A percentile compares a stretch with the other conserved stretches of the same genome.
phyloP scores from a whole-genome alignment of 2,888 invertebrate genomes.

The Drosophila stalkeri region DNA sequence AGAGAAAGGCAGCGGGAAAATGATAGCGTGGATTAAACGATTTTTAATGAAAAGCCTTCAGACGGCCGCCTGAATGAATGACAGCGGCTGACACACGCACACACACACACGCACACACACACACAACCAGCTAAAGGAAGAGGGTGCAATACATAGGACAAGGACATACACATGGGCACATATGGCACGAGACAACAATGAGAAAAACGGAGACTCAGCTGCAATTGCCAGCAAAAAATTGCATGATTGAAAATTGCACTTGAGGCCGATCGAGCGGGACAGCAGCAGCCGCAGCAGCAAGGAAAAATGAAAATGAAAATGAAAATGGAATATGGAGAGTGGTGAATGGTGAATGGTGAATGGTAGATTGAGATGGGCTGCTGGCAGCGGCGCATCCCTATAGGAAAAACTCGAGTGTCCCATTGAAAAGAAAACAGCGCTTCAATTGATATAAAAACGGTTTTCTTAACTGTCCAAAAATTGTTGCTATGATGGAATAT shows the following conservation, averaged over 20 bases:
- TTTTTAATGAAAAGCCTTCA: constrained; percentile 82
- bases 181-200: constrained; percentile 41
- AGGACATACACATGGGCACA: constrained; percentile 14
- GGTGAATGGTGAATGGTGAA: background rate
- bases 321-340: constrained; percentile 8
- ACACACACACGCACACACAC: constrained; percentile 36
- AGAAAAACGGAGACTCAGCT: constrained; percentile 61
- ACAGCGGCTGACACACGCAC: constrained; percentile 59
- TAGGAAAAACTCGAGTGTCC: constrained; percentile 21
- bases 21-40: constrained; percentile 82
- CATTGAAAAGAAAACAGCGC: constrained; percentile 29
- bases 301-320: constrained; percentile 1
- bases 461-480: constrained; percentile 56
- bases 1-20: constrained; percentile 58
- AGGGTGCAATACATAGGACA: constrained; percentile 14
- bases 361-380: constrained; percentile 5
- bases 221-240: constrained; percentile 62
- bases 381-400: background rate
- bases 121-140: constrained; percentile 12
- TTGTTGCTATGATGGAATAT: constrained; percentile 44
- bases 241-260: constrained; percentile 78
- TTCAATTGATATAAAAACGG: constrained; percentile 53
- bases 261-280: constrained; percentile 57
- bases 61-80: constrained; percentile 72
- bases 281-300: background rate